Evolutionary conservation across 2,797 vertebrate genomes (phyloP).

Genomic region (Ctenopoma kingsleyae): DNA sequence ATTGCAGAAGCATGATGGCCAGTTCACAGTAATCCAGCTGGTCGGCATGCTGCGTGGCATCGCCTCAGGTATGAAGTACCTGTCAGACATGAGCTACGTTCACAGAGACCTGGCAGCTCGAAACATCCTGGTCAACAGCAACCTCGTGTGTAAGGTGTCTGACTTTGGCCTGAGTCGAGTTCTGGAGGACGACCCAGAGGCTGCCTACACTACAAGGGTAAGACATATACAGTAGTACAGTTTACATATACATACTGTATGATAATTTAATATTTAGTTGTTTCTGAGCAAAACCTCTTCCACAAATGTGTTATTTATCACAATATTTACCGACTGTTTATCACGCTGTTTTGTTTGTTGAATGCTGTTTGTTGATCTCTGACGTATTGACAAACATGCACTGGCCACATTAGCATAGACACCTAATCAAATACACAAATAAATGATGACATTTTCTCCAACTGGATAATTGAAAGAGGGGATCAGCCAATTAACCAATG

Average conservation of each 20-base stretch:
- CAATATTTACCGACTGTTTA: background rate
- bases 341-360: background rate
- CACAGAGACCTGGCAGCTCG: slow-evolving; percentile 95
- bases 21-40: slow-evolving; percentile 96
- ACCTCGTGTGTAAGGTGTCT: slow-evolving; percentile 96
- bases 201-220: slow-evolving; percentile 85
- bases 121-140: slow-evolving; percentile 97
- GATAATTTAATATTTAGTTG: too few relatives aligned
- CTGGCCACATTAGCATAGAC: background rate
- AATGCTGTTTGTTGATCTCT: background rate
- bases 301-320: slow-evolving; percentile 6
- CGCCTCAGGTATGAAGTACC: slow-evolving; percentile 96
- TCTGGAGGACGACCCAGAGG: slow-evolving; percentile 80
- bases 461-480: background rate
- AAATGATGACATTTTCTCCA: background rate
- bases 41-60: slow-evolving; percentile 88
- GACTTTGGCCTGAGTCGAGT: slow-evolving; percentile 92
- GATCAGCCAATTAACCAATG: background rate
- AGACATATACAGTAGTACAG: slow-evolving; percentile 61
- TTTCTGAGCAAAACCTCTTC: background rate
- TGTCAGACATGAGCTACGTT: slow-evolving; percentile 95
- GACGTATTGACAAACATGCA: too few relatives aligned
- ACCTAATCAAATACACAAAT: background rate
- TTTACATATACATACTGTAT: too few relatives aligned
- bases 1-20: slow-evolving; percentile 92